Percentiles rank a stretch among this genome's conserved stretches.
phyloP scores from a whole-genome alignment of 1,140 invertebrate species.

The Apis cerana region DNA sequence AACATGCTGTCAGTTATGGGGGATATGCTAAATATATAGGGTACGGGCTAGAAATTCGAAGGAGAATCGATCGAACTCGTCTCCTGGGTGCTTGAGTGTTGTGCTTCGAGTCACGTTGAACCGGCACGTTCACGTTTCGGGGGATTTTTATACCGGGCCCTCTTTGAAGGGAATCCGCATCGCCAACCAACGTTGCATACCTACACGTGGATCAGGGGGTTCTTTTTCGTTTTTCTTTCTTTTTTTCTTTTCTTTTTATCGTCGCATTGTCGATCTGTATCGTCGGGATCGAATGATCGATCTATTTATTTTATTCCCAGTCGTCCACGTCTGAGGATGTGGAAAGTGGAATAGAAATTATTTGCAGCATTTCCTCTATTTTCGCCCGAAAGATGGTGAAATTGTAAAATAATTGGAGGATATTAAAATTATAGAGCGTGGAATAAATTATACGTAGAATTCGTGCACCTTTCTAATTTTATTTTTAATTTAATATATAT shows the following conservation, averaged over 20 bases:
- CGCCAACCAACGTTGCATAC: constrained; percentile 2
- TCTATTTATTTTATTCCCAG: constrained; percentile 17
- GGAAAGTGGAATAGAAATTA: too few relatives aligned
- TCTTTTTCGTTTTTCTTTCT: background rate
- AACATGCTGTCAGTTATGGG: constrained; percentile 77
- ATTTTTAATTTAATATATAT: too few relatives aligned
- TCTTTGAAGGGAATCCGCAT: constrained; percentile 54
- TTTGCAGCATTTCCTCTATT: too few relatives aligned
- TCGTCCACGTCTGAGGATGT: background rate
- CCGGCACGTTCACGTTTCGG: constrained; percentile 48
- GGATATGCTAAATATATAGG: constrained; percentile 77
- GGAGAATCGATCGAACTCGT: constrained; percentile 68
- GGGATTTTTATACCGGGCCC: constrained; percentile 54
- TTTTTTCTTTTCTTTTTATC: background rate
- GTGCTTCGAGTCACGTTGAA: constrained; percentile 64
- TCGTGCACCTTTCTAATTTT: too few relatives aligned
- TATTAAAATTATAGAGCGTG: too few relatives aligned
- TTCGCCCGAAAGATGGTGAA: too few relatives aligned
- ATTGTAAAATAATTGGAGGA: too few relatives aligned
- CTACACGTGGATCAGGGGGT: constrained; percentile 30
- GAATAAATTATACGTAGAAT: too few relatives aligned
- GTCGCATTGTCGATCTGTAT: constrained; percentile 19
- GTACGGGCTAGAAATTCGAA: constrained; percentile 61
- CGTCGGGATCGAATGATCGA: constrained; percentile 5
- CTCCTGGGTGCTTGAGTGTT: constrained; percentile 63